Base-by-base conservation (phyloP, 2,888 invertebrate genomes). In the Steromphala cineraria region DNA sequence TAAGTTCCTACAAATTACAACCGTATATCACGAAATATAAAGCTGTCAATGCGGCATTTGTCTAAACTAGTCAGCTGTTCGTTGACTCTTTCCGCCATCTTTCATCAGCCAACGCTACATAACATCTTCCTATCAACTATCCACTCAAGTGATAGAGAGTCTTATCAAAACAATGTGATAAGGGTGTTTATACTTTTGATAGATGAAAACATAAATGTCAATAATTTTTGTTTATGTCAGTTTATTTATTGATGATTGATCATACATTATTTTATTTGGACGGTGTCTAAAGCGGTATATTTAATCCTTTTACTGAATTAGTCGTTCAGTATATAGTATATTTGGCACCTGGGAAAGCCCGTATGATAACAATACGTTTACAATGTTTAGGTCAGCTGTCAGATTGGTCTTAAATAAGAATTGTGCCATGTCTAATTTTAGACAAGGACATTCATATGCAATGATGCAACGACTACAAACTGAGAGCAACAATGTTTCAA, bases 81-180 rank as follows among this genome's bases (percentile, higher is more conserved):
- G 80, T 79, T 82, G 80, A 77, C 53, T 46, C 67, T 81, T 83
- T 82, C 86, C 82, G 84, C 86, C 86, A 86, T 86, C 79, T 86
- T 86, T 75, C 86, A 80, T 86, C 86, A 86, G 84, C 75, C 82
- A 62, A 62, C 62, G 28, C 62, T 28, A 24, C 17, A 28, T 24
- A 0, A 7, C 5, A 28, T 5, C 24, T 15, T 62, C 62, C 62
- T 62, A 24, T n/a, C 62, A 62, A 62, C 62, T 62, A 8, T 10
- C 13, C 1, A 46, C 13, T 46, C 7, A 46, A 10, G 46, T 13
- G 7, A 46, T 46, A 46, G 13, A 46, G 13, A 46, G 46, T 5
- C 46, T 46, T 46, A 46, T 4, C 46, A 46, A 46, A 46, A 46
- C 46, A 8, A 46, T 13, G 13, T 10, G 46, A 13, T 10, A 5